Conservation (phyloP, 2,888 invertebrate species). For the Orthosia incerta region DNA sequence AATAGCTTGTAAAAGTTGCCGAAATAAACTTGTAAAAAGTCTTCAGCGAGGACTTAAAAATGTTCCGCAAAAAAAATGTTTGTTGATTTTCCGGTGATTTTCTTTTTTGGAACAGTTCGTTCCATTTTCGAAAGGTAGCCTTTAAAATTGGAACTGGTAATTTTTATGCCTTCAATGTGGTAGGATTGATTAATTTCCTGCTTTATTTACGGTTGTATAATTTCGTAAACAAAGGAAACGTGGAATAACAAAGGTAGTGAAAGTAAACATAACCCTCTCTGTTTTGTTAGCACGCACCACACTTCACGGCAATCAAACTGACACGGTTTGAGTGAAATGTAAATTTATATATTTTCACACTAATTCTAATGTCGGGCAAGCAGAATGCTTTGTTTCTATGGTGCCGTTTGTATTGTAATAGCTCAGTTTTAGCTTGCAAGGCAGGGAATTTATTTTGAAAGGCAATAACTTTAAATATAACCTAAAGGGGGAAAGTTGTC, state of each 20-base stretch:
- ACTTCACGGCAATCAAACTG: conserved; percentile 70
- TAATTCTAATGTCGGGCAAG: conserved; percentile 33
- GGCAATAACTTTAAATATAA: not conserved
- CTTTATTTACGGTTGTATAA: conserved; percentile 70
- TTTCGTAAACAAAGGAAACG: conserved; percentile 74
- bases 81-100: conserved; percentile 19
- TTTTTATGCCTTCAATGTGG: conserved; percentile 7
- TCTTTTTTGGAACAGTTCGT: conserved; percentile 7
- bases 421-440: not conserved
- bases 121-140: not conserved
- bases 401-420: conserved; percentile 1
- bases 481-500: not conserved
- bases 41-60: conserved; percentile 35
- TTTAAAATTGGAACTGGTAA: conserved; percentile 27
- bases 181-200: conserved; percentile 75
- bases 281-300: conserved; percentile 74
- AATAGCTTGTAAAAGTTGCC: conserved; percentile 15
- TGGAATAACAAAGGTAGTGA: conserved; percentile 68
- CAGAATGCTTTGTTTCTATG: conserved; percentile 3
- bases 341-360: conserved; percentile 56
- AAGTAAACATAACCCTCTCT: conserved; percentile 73
- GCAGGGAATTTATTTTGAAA: not conserved
- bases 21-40: conserved; percentile 25
- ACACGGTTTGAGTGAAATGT: conserved; percentile 62
- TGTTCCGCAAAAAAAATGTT: conserved; percentile 35